phyloP scores from a whole-genome alignment of 2,888 invertebrate genomes.

The Calameuta idolon region DNA sequence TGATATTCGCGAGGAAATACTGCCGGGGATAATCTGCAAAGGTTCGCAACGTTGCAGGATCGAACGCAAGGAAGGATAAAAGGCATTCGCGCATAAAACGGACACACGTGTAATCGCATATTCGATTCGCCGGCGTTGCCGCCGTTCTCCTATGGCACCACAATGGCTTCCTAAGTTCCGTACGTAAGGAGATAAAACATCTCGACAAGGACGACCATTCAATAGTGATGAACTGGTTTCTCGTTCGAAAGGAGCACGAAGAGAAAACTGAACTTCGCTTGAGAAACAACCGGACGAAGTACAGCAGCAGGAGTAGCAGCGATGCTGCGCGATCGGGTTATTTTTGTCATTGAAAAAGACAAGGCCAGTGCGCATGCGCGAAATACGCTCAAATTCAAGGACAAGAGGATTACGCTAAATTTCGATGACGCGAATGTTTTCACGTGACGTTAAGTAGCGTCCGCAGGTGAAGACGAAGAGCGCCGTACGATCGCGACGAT shows the following conservation, averaged over 20 bases:
- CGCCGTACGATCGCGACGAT: background rate
- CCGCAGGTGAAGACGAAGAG: background rate
- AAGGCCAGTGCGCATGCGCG: background rate
- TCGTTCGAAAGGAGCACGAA: conserved; percentile 11
- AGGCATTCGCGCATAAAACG: conserved; percentile 1
- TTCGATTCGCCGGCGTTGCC: conserved; percentile 39
- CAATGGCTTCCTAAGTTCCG: conserved; percentile 55
- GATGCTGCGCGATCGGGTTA: background rate
- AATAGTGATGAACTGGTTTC: conserved; percentile 56
- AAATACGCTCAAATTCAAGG: background rate
- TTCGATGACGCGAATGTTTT: background rate
- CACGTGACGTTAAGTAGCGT: background rate
- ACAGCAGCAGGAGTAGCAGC: background rate
- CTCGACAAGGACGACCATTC: conserved; percentile 58
- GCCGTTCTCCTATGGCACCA: conserved; percentile 54
- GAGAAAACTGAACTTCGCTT: background rate
- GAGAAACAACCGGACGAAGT: background rate
- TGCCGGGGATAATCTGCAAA: background rate
- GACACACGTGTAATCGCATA: conserved; percentile 10
- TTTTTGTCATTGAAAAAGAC: background rate
- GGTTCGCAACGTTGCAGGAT: background rate
- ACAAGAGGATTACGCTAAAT: background rate
- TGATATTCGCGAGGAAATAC: background rate
- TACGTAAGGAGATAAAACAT: conserved; percentile 56
- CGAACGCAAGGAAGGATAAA: background rate